These are phyloP conservation scores for Seriola aureovittata DNA, from an alignment of 2,113 vertebrate species.

Conservation along the genomic window DNA sequence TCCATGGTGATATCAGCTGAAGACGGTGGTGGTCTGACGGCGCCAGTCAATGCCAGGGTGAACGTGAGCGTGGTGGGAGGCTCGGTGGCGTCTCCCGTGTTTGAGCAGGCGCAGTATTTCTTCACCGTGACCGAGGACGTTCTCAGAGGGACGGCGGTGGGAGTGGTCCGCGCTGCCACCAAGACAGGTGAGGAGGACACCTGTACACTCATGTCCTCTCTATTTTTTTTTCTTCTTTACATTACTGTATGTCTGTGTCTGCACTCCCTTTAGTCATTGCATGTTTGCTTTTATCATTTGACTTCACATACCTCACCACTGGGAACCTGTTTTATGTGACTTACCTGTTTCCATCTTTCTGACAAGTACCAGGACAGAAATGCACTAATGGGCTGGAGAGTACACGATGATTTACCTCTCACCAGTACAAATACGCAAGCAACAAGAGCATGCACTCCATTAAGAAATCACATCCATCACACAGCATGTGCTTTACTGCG, in stretches of 20 bases:
- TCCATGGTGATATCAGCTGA: conserved; percentile 92
- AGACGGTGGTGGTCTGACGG: conserved; percentile 91
- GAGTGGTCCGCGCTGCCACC: conserved; percentile 87
- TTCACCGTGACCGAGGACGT: conserved; percentile 91
- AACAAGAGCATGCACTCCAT: conserved; percentile 61
- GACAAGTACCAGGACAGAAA: conserved; percentile 37
- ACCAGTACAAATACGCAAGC: conserved; percentile 60
- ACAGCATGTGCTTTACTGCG: conserved; percentile 9
- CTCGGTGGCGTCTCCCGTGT: conserved; percentile 90
- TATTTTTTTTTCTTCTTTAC: not conserved
- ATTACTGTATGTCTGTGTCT: not conserved
- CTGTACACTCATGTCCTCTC: not conserved
- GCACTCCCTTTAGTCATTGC: not conserved
- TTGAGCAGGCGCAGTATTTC: conserved; percentile 94
- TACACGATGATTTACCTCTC: conserved; percentile 36
- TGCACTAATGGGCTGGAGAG: conserved; percentile 44
- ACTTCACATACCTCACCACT: not conserved
- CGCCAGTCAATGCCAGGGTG: conserved; percentile 89
- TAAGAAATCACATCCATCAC: conserved; percentile 71
- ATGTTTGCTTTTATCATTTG: not conserved
- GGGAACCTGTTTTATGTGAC: not conserved
- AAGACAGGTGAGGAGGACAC: conserved; percentile 77
- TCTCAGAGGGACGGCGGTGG: conserved; percentile 89
- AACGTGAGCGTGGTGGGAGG: conserved; percentile 95
- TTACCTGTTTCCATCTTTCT: conserved; percentile 33